phyloP scores from a whole-genome alignment of 2,113 vertebrate genomes.

The Oceanites oceanicus region DNA sequence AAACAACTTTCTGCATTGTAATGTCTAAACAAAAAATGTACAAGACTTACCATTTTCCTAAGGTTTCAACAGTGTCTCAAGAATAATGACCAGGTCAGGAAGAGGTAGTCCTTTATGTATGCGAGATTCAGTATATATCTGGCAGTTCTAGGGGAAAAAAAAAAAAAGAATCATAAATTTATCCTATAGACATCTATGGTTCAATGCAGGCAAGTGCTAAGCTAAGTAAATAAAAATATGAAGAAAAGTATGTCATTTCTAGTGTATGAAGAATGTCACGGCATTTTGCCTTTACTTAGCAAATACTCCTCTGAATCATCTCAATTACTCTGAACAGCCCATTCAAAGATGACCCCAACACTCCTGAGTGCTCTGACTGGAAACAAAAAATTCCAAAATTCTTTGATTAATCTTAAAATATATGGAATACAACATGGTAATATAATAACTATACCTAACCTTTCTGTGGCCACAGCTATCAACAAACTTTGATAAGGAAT shows the following conservation, averaged over 20 bases:
- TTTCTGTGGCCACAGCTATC: neutral
- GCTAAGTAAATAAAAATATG: neutral
- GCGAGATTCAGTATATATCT: neutral
- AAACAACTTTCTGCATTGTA: neutral
- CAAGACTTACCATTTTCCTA: conserved; percentile 45
- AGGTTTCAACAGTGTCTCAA: neutral
- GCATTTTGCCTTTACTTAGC: neutral
- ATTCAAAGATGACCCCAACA: neutral
- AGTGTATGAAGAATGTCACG: neutral
- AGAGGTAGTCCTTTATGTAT: neutral
- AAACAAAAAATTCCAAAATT: neutral
- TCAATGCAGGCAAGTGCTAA: neutral
- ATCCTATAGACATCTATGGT: neutral
- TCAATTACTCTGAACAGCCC: neutral
- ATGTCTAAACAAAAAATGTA: neutral
- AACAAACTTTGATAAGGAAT: neutral
- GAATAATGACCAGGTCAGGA: neutral
- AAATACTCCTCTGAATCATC: neutral
- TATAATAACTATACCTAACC: neutral
- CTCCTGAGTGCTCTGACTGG: neutral
- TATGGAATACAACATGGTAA: neutral
- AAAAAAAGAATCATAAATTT: neutral
- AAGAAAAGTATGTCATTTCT: neutral
- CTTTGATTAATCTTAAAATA: neutral
- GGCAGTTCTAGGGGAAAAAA: neutral